A percentile compares a stretch with the other conserved stretches of the same genome.
phyloP scores from a whole-genome alignment of 2,888 invertebrate genomes.

The Sicus ferrugineus region DNA sequence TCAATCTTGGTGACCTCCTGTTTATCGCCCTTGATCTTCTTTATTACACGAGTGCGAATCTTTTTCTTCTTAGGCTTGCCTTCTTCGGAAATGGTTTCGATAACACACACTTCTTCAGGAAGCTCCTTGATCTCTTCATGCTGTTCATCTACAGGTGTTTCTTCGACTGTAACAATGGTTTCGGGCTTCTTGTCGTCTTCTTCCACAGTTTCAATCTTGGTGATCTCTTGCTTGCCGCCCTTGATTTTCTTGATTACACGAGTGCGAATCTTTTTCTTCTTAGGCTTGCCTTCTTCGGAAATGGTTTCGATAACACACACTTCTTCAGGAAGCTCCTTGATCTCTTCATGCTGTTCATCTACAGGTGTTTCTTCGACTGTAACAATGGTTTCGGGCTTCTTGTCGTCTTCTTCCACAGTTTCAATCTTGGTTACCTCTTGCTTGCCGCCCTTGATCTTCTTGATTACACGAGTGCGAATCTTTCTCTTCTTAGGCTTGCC shows the following conservation, averaged over 20 bases:
- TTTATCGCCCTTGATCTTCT: constrained; percentile 47
- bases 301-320: constrained; percentile 42
- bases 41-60: constrained; percentile 47
- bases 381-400: constrained; percentile 40
- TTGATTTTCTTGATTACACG: constrained; percentile 45
- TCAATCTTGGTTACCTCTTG: constrained; percentile 47
- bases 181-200: constrained; percentile 43
- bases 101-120: constrained; percentile 44
- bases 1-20: constrained; percentile 49
- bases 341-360: constrained; percentile 30
- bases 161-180: constrained; percentile 37
- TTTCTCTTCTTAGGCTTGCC: constrained; percentile 39
- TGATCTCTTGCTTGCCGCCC: constrained; percentile 46
- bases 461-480: constrained; percentile 44
- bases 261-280: constrained; percentile 45
- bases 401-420: constrained; percentile 45
- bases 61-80: constrained; percentile 46
- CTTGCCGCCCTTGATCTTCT: constrained; percentile 43
- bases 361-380: constrained; percentile 42
- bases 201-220: constrained; percentile 47
- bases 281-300: constrained; percentile 43
- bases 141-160: constrained; percentile 27
- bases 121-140: constrained; percentile 40
- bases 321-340: constrained; percentile 45
- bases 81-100: constrained; percentile 42